Percentiles rank a stretch among this genome's conserved stretches.
phyloP scores from a whole-genome alignment of 1,140 invertebrate genomes.

The Zaprionus kolodkinae region DNA sequence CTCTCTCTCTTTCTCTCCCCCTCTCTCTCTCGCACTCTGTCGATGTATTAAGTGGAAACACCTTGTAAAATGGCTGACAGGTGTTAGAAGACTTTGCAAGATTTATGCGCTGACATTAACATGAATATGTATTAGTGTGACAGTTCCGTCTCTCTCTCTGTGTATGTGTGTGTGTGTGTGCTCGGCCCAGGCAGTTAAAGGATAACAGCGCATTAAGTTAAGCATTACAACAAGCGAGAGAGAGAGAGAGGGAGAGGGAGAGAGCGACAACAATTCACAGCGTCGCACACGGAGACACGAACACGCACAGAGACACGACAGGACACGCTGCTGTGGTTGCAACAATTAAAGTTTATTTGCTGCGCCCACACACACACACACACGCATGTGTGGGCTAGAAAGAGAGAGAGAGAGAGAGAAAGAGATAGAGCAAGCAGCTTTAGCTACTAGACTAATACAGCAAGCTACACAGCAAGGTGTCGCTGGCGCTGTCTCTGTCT shows the following conservation, averaged over 20 bases:
- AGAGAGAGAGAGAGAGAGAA: neutral
- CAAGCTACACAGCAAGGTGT: neutral
- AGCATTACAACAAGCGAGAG: slow-evolving; percentile 68
- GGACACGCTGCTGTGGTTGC: slow-evolving; percentile 76
- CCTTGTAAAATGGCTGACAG: slow-evolving; percentile 82
- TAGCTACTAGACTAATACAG: slow-evolving; percentile 1
- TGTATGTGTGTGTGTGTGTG: slow-evolving; percentile 31
- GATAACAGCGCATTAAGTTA: slow-evolving; percentile 82
- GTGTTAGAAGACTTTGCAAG: slow-evolving; percentile 82
- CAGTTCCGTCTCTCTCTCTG: slow-evolving; percentile 32
- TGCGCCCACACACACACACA: slow-evolving; percentile 55
- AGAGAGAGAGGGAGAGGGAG: neutral
- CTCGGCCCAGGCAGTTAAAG: slow-evolving; percentile 76
- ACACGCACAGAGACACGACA: slow-evolving; percentile 66
- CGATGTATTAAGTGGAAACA: slow-evolving; percentile 81
- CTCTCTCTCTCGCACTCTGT: slow-evolving; percentile 29
- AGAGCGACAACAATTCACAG: slow-evolving; percentile 44
- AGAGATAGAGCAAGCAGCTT: neutral
- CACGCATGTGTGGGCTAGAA: slow-evolving; percentile 17
- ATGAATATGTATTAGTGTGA: slow-evolving; percentile 78
- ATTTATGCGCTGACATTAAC: slow-evolving; percentile 82
- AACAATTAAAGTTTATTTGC: slow-evolving; percentile 82
- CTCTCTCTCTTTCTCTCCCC: neutral
- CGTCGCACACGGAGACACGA: slow-evolving; percentile 36
- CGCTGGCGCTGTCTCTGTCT: neutral